Percentiles rank a stretch among this genome's conserved stretches.
These are phyloP conservation scores for Drosophila busckii DNA, from an alignment of 1,140 invertebrate genomes.

Conservation along the genomic window DNA sequence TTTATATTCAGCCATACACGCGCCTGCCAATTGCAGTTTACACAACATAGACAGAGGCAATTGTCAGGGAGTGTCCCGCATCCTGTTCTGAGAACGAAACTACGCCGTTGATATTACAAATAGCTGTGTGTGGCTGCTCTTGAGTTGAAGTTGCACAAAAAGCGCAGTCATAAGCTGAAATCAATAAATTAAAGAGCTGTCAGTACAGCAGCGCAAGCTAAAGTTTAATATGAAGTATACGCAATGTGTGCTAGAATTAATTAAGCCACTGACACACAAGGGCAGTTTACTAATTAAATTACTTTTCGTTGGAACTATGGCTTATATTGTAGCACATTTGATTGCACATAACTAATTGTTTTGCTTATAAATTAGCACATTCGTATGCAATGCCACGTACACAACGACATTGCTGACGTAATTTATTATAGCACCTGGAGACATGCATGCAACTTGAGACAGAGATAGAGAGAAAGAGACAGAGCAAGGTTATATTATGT, in stretches of 20 bases:
- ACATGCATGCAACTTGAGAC: conserved; percentile 7
- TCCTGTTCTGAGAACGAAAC: no score
- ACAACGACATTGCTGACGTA: conserved; percentile 47
- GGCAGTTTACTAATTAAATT: conserved; percentile 59
- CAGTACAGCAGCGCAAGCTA: conserved; percentile 41
- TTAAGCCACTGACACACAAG: conserved; percentile 39
- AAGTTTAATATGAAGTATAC: conserved; percentile 68
- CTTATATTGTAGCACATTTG: no score
- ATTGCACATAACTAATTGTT: conserved; percentile 69
- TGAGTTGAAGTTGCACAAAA: no score
- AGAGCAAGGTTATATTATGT: no score
- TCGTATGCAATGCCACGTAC: conserved; percentile 61
- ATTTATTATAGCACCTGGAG: conserved; percentile 48
- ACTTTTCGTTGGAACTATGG: conserved; percentile 52
- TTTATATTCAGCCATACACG: conserved; percentile 15
- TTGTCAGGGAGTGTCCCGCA: conserved; percentile 38
- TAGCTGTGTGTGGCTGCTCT: no score
- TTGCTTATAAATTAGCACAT: conserved; percentile 74
- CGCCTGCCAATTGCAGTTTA: conserved; percentile 62
- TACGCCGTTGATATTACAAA: no score
- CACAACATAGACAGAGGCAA: conserved; percentile 53
- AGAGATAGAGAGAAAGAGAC: neutral
- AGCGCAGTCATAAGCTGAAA: no score
- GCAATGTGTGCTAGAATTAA: conserved; percentile 58
- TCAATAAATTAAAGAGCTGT: no score